Conservation (phyloP, 2,113 vertebrate genomes). For the Cepphus grylle region DNA sequence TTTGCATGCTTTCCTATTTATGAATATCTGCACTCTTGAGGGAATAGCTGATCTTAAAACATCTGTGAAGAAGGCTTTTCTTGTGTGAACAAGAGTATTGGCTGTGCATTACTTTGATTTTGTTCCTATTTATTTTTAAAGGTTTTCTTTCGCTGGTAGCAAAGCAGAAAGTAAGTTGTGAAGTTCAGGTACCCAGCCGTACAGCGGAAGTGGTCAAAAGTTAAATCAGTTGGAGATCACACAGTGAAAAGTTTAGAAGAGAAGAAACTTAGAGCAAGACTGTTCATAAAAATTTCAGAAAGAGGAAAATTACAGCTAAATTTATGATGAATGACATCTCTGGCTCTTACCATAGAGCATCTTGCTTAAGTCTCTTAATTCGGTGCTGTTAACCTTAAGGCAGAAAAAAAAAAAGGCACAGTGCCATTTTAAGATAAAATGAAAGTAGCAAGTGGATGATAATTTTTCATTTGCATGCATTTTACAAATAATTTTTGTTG, state of each 20-base stretch:
- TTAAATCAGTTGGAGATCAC: background rate
- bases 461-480: constrained; percentile 5
- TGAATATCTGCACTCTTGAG: background rate
- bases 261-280: background rate
- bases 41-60: background rate
- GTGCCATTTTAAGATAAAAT: constrained; percentile 6
- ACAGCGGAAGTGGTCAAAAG: background rate
- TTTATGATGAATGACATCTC: background rate
- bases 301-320: background rate
- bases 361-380: constrained; percentile 34
- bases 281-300: background rate
- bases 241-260: background rate
- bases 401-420: background rate
- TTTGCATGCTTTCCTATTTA: background rate
- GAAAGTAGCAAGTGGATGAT: constrained; percentile 15
- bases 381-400: background rate
- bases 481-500: constrained; percentile 5
- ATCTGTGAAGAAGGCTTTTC: background rate
- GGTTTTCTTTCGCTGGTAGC: background rate
- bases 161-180: background rate
- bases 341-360: background rate
- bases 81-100: background rate
- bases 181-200: background rate
- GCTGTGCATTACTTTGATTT: background rate
- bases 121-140: background rate